Evolutionary conservation across 1,140 invertebrate species (phyloP), one percentile per base, ranked within the genome.

Genomic region (Drosophila obscura): DNA sequence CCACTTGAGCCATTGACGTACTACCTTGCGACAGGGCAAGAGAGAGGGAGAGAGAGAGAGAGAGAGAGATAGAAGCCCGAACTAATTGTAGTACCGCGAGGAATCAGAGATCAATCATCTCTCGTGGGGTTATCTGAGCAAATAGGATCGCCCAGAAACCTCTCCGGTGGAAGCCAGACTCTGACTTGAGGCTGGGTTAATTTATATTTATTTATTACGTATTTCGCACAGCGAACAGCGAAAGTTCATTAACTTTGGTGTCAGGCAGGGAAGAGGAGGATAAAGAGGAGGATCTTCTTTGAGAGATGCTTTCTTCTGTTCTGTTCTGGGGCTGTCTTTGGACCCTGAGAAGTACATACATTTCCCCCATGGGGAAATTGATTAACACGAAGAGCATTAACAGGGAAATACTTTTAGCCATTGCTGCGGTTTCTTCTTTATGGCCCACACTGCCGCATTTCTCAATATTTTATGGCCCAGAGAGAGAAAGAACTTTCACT

Each of bases 371-470:
- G 50, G 56, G 35, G 43, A 58, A 85, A 81, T 81, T 85, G 81
- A 85, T 87, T 78, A 87, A 87, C 82, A 85, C 52, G 45, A 31
- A 50, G 44, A 43, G 35, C 11, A 48, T 87, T 75, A 82, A 87
- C 82, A 85, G 81, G 81, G 67, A 85, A 85, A 82, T 65, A 85
- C 81, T 85, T 75, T 85, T 87, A 87, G 77, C 64, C 77, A 61
- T 69, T 73, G 41, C 35, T 59, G 72, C 50, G 66, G 59, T 44
- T 53, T 48, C 19, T 61, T 64, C 19, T 74, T 77, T 77, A 62
- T 68, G 53, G 39, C 13, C 22, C 16, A 2, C 55, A 48, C 81
- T 78, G 74, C 82, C 82, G 81, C 78, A 87, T 85, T 87, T 85
- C 61, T 82, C 82, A 87, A 85, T 85, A 69, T 77, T 84, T 77